Base-by-base conservation (phyloP, 2,888 invertebrate genomes). In the Hesperia comma region DNA sequence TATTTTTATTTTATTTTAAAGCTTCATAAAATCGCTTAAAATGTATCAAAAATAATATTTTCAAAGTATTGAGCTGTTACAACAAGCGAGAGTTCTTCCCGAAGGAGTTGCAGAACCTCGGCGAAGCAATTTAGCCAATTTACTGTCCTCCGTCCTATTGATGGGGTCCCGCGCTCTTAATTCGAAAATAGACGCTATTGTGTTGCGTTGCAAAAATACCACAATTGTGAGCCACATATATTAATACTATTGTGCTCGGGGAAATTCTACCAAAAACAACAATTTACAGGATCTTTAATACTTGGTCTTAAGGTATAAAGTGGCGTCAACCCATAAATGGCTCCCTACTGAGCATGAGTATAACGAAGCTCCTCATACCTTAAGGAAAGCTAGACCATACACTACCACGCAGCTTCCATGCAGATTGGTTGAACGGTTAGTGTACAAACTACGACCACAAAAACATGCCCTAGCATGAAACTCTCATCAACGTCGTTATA, bases 71-170 rank as follows among this genome's bases (percentile, higher is more conserved):
- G 43, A 19, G 8, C 71, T 75, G 71, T 57, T 70, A 74, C 72
- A 73, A 75, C 74, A 74, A 75, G 57, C 64, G 72, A 68, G 70
- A 71, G 71, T 80, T 80, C 82, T 88, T 54, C 89, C 86, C 87
- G 79, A 78, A 83, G 87, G 88, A 75, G 79, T 78, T 78, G 83
- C 85, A 83, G 82, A 83, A 82, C 84, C 83, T 82, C 85, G 81
- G 84, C 84, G 80, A 85, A 90, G 87, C 89, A 90, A 90, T 91
- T 90, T 87, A 88, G 87, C 90, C 91, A 92, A 91, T 92, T 91
- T 90, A 89, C 89, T 90, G 85, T 90, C 87, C 86, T 90, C 87
- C 88, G 82, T 79, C 84, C 90, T 84, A 90, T 90, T 90, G 89
- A 90, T 84, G 84, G 83, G 78, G 84, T 86, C 85, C 81, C 85